These are phyloP conservation scores for Solea solea DNA, from an alignment of 2,113 vertebrate species.

Conservation along the genomic window DNA sequence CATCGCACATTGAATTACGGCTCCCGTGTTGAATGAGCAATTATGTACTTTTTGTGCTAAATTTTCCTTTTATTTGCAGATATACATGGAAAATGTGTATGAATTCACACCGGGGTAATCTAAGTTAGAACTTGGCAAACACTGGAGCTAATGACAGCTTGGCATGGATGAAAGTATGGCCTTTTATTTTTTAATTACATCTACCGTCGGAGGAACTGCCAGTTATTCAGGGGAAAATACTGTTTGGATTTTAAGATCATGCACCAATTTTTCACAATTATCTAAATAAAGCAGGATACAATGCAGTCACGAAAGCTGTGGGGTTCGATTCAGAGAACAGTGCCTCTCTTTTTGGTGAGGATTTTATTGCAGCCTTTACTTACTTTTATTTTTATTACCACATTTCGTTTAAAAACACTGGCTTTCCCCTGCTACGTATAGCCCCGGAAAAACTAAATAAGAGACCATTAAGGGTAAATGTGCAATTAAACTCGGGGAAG, in stretches of 20 bases:
- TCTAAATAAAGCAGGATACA: neutral
- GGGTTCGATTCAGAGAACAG: neutral
- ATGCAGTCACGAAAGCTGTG: neutral
- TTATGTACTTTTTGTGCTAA: conserved; percentile 13
- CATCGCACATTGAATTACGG: conserved; percentile 17
- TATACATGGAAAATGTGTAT: conserved; percentile 12
- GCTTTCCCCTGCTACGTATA: neutral
- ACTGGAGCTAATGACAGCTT: conserved; percentile 1
- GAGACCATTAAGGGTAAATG: conserved; percentile 20
- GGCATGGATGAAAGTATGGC: conserved; percentile 1
- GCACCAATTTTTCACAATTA: neutral
- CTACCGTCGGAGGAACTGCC: neutral
- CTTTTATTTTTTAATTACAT: neutral
- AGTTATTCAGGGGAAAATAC: neutral
- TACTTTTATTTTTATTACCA: neutral
- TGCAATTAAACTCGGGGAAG: neutral
- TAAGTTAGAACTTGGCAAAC: conserved; percentile 25
- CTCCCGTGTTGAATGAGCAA: conserved; percentile 6
- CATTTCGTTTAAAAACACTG: neutral
- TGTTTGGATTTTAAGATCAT: neutral
- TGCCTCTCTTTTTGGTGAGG: neutral
- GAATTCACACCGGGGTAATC: conserved; percentile 19
- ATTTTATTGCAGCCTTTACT: neutral
- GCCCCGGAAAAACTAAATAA: conserved; percentile 8
- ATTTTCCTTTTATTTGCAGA: neutral